Conservation (phyloP, 1,140 invertebrate species). For the Drosophila tristis region DNA sequence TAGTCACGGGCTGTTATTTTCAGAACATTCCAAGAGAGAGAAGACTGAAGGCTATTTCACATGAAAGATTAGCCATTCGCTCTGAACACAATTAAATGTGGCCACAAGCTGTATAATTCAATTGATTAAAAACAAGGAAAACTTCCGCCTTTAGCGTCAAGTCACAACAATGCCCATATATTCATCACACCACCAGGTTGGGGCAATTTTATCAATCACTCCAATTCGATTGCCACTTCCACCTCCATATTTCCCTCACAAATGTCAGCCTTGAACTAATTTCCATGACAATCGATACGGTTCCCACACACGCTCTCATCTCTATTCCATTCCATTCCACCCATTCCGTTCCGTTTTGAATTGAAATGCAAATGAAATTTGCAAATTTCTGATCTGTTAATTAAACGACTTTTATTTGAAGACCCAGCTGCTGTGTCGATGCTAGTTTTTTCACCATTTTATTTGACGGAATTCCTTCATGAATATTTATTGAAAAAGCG, state of each 20-base stretch:
- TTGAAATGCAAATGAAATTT: conserved; percentile 61
- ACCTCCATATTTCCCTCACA: not conserved
- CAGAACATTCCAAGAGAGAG: no score
- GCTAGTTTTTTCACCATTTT: conserved; percentile 15
- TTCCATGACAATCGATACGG: conserved; percentile 9
- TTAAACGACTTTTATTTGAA: conserved; percentile 39
- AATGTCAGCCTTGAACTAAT: conserved; percentile 26
- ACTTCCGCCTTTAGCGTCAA: no score
- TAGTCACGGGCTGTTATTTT: no score
- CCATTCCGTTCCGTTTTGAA: conserved; percentile 4
- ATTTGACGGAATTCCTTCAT: conserved; percentile 63
- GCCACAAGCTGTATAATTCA: no score
- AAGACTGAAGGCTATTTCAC: no score
- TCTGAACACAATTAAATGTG: no score
- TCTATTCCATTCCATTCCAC: conserved; percentile 17
- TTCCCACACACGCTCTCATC: conserved; percentile 38
- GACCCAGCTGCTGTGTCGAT: conserved; percentile 10
- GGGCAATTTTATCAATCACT: not conserved
- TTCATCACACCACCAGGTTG: no score
- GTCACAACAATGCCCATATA: no score
- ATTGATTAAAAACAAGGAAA: no score
- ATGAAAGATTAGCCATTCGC: no score
- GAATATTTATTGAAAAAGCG: conserved; percentile 67
- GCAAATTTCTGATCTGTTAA: conserved; percentile 59
- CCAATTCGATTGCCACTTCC: not conserved